Evolutionary conservation across 1,140 invertebrate species (phyloP), one percentile per base, ranked within the genome.

Genomic region (Galleria mellonella): DNA sequence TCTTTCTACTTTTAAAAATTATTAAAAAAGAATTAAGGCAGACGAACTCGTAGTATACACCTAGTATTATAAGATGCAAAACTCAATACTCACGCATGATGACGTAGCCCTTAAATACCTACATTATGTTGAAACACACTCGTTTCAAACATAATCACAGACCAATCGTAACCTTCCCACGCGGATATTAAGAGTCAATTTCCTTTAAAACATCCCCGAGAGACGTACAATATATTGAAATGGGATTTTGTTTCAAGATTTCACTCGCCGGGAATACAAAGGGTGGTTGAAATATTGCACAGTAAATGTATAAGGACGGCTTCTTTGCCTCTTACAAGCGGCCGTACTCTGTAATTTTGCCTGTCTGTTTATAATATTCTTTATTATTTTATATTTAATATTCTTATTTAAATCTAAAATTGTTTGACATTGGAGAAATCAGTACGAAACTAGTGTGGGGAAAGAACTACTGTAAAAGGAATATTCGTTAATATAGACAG

Each of bases 231-330:
- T 51, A 32, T 31, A 35, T 49, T 31, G 39, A 29, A 45, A 29
- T 12, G 27, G 29, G 33, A 48, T 48, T 46, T 52, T 32, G 41
- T 51, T 47, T 47, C 35, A 30, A 51, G 53, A 55, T 55, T 55
- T 43, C 40, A 23, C 45, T 42, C 33, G 36, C n/a, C 9, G 13
- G 35, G 31, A 50, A 17, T 40, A 46, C 37, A 57, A 42, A 52
- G 49, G 49, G 43, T 37, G 32, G 31, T 35, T 47, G 54, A 57
- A 49, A 51, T 48, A 57, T 57, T 57, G 54, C 54, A 10, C 30
- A 39, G 36, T 49, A 46, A 57, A 57, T 57, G 42, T 42, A 37
- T 48, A 33, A 32, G 45, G 54, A 57, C 54, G 47, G 53, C 23
- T 35, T 30, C 29, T 31, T 37, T 47, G 38, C 42, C 47, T 56